Evolutionary conservation across 2,797 vertebrate genomes (phyloP).

Genomic region (Notolepis coatsorum): DNA sequence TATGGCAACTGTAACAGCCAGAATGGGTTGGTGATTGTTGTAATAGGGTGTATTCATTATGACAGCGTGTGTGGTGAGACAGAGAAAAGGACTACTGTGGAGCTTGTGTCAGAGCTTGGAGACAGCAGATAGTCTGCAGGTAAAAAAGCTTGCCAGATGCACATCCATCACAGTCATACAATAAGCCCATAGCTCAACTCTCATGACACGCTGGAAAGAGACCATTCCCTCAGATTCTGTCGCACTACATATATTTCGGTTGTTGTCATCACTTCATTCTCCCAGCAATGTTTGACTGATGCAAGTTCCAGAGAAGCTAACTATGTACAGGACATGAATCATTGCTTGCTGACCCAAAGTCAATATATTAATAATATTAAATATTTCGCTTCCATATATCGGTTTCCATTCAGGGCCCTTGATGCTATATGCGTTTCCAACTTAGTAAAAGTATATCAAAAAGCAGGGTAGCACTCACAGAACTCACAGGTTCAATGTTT

Average conservation of each 20-base stretch:
- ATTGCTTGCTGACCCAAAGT: background rate
- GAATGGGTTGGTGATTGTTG: constrained; percentile 2
- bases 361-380: no score
- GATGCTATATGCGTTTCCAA: no score
- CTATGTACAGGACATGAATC: no score
- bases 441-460: no score
- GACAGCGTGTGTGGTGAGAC: constrained; percentile 32
- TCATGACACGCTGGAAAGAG: constrained; percentile 37
- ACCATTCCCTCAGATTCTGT: constrained; percentile 41
- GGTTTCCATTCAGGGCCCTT: no score
- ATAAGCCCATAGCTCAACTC: constrained; percentile 31
- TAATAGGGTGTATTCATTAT: constrained; percentile 31
- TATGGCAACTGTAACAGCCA: no score
- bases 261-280: constrained; percentile 46
- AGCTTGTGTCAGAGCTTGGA: constrained; percentile 12
- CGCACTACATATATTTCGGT: constrained; percentile 48
- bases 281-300: constrained; percentile 42
- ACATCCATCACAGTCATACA: constrained; percentile 46
- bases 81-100: constrained; percentile 27
- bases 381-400: no score
- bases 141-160: constrained; percentile 22
- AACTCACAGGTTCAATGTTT: no score
- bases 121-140: constrained; percentile 41
- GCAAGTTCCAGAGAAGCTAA: constrained; percentile 32
- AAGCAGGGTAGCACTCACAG: no score